These are phyloP conservation scores for Pherbina coryleti DNA, from an alignment of 2,888 invertebrate species.

Conservation along the genomic window DNA sequence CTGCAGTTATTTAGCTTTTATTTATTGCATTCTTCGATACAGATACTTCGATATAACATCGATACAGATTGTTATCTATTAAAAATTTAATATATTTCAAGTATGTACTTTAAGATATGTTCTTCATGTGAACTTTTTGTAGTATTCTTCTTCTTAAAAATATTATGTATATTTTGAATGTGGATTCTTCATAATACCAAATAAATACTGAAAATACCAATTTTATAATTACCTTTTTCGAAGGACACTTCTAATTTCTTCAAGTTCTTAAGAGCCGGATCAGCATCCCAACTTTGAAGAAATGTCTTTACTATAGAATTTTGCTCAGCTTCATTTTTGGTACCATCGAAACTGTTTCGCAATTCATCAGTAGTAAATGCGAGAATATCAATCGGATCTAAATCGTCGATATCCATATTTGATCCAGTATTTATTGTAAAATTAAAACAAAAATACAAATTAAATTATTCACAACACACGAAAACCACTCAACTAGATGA, in stretches of 20 bases:
- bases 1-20: no score
- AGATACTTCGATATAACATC: no score
- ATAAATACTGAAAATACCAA: no score
- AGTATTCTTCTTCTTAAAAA: no score
- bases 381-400: constrained; percentile 63
- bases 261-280: constrained; percentile 52
- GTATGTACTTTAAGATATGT: no score
- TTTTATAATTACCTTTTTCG: constrained; percentile 52
- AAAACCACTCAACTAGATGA: not conserved
- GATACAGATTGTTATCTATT: no score
- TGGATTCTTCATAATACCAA: no score
- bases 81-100: no score
- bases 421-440: not conserved
- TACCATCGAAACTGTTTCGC: constrained; percentile 68
- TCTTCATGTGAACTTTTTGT: no score
- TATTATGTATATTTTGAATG: not conserved
- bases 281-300: constrained; percentile 69
- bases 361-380: constrained; percentile 72
- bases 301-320: constrained; percentile 73
- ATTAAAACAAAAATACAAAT: no score
- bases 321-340: constrained; percentile 68
- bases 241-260: constrained; percentile 54
- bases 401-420: constrained; percentile 58
- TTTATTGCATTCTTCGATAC: no score
- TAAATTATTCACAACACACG: not conserved